Conservation (phyloP, 1,140 invertebrate genomes). For the Cyrtorhinus lividipennis region DNA sequence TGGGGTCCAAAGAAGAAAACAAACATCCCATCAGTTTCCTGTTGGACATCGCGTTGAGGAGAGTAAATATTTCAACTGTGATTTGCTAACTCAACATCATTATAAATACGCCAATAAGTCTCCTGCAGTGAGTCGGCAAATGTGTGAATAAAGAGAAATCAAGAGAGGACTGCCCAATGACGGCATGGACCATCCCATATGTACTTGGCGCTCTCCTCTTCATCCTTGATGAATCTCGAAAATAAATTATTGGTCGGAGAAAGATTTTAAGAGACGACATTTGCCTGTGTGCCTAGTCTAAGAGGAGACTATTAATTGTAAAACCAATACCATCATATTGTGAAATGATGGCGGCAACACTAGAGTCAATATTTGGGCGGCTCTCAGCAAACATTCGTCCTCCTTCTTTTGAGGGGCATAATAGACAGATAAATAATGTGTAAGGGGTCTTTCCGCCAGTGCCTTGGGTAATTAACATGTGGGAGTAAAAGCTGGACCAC, state of each 20-base stretch:
- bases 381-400: neutral
- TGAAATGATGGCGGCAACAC: conserved; percentile 9
- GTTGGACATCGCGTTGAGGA: no score
- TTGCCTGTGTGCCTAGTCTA: conserved; percentile 6
- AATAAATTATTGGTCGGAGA: neutral
- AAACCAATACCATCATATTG: conserved; percentile 5
- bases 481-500: conserved; percentile 9
- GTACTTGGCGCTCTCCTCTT: neutral
- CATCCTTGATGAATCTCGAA: neutral
- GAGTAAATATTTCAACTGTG: no score
- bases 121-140: no score
- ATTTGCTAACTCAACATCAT: no score
- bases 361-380: conserved; percentile 5
- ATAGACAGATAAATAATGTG: conserved; percentile 8
- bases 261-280: neutral
- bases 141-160: neutral
- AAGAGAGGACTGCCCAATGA: neutral
- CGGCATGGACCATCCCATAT: no score
- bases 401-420: conserved; percentile 5
- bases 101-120: no score
- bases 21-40: no score
- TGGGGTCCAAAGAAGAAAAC: no score
- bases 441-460: conserved; percentile 7
- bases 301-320: conserved; percentile 9
- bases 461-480: conserved; percentile 6